These are phyloP conservation scores for Cerceris rybyensis DNA, from an alignment of 2,888 invertebrate species.

Conservation along the genomic window DNA sequence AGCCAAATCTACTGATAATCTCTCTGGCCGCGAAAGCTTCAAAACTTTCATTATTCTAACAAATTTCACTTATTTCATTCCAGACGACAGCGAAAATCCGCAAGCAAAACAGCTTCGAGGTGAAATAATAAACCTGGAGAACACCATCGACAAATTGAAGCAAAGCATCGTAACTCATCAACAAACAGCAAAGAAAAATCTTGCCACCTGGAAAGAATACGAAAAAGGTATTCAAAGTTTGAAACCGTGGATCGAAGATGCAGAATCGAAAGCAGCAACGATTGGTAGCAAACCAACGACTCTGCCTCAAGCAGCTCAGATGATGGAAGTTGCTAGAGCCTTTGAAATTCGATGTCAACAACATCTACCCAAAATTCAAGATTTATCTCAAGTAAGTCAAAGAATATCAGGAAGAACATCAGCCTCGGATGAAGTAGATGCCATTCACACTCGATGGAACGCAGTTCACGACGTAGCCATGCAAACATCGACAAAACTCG, in stretches of 20 bases:
- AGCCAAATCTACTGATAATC: too few relatives aligned
- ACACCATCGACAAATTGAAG: conserved; percentile 89
- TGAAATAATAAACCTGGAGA: conserved; percentile 89
- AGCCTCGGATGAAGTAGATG: conserved; percentile 92
- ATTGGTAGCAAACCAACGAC: conserved; percentile 89
- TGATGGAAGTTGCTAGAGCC: conserved; percentile 88
- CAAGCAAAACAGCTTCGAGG: conserved; percentile 89
- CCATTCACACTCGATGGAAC: conserved; percentile 92
- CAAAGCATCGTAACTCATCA: conserved; percentile 90
- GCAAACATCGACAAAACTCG: conserved; percentile 90
- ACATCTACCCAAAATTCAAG: conserved; percentile 89
- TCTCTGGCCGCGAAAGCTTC: too few relatives aligned
- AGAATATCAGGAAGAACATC: conserved; percentile 89
- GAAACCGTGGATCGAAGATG: conserved; percentile 94
- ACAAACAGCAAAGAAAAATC: conserved; percentile 89
- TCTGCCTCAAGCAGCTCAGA: conserved; percentile 90
- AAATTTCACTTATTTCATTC: conserved; percentile 12
- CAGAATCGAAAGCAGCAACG: conserved; percentile 90
- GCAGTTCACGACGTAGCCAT: conserved; percentile 90
- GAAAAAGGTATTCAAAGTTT: conserved; percentile 90
- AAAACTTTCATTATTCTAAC: too few relatives aligned
- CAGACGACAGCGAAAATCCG: conserved; percentile 86
- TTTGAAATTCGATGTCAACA: conserved; percentile 91
- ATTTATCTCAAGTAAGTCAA: conserved; percentile 88
- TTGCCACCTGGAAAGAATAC: conserved; percentile 93